Evolutionary conservation across 2,797 vertebrate genomes (phyloP).

Genomic region (Delichon dasypus): DNA sequence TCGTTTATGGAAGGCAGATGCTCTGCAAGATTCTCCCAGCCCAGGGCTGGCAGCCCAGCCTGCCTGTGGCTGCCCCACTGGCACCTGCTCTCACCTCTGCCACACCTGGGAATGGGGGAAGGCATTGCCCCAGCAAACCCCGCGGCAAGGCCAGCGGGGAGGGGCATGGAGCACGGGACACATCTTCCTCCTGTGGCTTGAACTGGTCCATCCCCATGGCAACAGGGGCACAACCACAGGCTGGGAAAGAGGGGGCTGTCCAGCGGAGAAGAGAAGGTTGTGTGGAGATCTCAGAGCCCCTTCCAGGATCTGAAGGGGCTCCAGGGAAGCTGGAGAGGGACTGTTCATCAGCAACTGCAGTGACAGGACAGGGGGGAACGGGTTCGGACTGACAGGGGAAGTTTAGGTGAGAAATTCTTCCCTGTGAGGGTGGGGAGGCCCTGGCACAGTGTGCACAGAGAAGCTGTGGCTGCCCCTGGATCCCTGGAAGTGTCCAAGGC

Average conservation of each 20-base stretch:
- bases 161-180: background rate
- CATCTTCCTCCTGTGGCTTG: rapidly evolving
- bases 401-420: background rate
- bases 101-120: background rate
- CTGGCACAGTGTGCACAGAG: background rate
- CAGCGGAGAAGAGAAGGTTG: background rate
- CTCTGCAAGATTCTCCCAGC: background rate
- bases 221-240: background rate
- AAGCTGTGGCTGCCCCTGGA: background rate
- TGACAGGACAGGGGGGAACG: background rate
- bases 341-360: background rate
- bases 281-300: background rate
- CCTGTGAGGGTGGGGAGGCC: rapidly evolving
- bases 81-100: background rate
- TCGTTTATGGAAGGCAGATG: background rate
- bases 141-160: background rate
- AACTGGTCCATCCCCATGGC: rapidly evolving
- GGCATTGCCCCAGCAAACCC: rapidly evolving
- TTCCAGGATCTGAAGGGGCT: background rate
- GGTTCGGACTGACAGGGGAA: background rate
- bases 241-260: background rate
- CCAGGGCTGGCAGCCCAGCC: background rate
- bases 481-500: background rate
- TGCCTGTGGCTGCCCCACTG: background rate
- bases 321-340: no score